phyloP scores from a whole-genome alignment of 2,113 vertebrate genomes.

The Psammodynastes pulverulentus region DNA sequence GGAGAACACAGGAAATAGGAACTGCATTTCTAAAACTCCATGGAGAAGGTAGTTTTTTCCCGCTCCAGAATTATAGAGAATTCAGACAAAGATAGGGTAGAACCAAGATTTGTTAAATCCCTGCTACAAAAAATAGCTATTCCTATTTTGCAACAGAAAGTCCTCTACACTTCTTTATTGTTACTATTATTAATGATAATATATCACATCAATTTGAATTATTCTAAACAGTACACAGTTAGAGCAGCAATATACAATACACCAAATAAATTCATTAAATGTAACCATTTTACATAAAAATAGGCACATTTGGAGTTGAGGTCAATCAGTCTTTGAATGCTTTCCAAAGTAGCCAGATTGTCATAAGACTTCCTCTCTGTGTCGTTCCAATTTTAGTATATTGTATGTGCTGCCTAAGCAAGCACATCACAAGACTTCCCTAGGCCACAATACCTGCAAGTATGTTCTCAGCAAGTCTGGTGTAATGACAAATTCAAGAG shows the following conservation, averaged over 20 bases:
- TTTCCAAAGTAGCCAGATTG: background rate
- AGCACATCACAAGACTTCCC: background rate
- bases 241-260: background rate
- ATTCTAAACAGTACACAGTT: background rate
- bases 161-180: background rate
- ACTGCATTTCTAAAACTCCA: background rate
- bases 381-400: background rate
- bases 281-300: background rate
- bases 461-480: background rate
- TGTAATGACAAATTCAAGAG: background rate
- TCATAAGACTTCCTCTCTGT: background rate
- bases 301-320: background rate
- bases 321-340: background rate
- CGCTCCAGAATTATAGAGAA: background rate
- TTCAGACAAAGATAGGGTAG: too few species aligned
- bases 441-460: background rate
- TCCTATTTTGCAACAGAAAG: background rate
- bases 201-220: background rate
- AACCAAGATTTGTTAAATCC: background rate
- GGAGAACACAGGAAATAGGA: background rate
- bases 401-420: background rate
- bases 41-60: background rate
- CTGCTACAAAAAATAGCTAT: background rate
- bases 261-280: background rate
- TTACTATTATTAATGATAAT: background rate